Evolutionary conservation across 2,888 invertebrate species (phyloP).

Genomic region (Cyaniris semiargus): DNA sequence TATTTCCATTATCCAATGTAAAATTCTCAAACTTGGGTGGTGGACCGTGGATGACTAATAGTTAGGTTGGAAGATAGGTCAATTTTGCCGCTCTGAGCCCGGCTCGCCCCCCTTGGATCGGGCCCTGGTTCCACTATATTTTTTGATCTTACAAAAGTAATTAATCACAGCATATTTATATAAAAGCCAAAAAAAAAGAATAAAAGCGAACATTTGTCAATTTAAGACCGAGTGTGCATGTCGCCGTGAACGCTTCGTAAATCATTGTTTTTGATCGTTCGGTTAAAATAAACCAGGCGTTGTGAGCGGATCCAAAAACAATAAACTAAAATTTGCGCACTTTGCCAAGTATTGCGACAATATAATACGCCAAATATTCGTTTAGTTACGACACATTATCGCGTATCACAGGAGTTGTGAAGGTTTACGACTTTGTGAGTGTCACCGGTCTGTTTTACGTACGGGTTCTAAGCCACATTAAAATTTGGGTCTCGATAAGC

Average conservation of each 20-base stretch:
- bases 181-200: not conserved
- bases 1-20: too few species aligned
- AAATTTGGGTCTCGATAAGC: not conserved
- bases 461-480: not conserved
- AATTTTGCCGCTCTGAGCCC: too few species aligned
- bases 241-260: slow-evolving; percentile 37
- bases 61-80: too few species aligned
- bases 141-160: too few species aligned
- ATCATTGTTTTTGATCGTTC: slow-evolving; percentile 42
- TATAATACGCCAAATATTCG: slow-evolving; percentile 8
- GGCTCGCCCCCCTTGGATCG: too few species aligned
- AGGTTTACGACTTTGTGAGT: slow-evolving; percentile 3
- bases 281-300: slow-evolving; percentile 45
- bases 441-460: not conserved
- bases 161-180: too few species aligned
- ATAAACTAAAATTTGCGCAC: slow-evolving; percentile 34
- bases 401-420: not conserved
- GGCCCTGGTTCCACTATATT: too few species aligned
- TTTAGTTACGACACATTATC: slow-evolving; percentile 6
- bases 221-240: slow-evolving; percentile 26
- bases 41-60: too few species aligned
- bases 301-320: slow-evolving; percentile 38
- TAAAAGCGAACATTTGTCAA: slow-evolving; percentile 11
- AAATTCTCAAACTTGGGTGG: too few species aligned
- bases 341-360: slow-evolving; percentile 32